Base-by-base conservation (phyloP, 2,113 vertebrate genomes). In the Indri indri region DNA sequence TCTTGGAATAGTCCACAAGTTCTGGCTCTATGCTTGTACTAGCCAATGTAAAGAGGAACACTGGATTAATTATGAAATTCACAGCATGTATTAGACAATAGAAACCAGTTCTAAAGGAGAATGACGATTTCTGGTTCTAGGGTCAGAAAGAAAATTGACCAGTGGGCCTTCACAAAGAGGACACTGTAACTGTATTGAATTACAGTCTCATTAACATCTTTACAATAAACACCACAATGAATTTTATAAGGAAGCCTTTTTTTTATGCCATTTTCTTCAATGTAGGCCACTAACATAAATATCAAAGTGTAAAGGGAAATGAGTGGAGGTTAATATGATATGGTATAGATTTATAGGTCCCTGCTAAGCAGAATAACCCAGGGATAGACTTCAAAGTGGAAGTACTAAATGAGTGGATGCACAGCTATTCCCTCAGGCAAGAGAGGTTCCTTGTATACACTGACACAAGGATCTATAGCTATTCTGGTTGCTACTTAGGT, bases 231-330 rank as follows among this genome's bases (percentile, higher is more conserved):
- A 34, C 5, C 32, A 57, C 27, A 52, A 23, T 65, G 20, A 74
- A 76, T 91, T 96, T 94, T 89, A 73, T 47, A 87, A 45, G 18
- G 22, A 92, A 25, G 6, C 4, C 74, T 91, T 63, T 32, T 71
- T 45, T 73, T 91, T 73, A 91, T 57, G 12, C 4, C 42, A 23
- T 54, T 88, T 92, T 91, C 47, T 42, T 94, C 9, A 68, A 2
- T n/a, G 25, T 92, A 83, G n/a, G 34, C 6, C 34, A 86, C 66
- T 91, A 23, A 11, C 40, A 85, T 63, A 57, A 94, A 70, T 84
- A 68, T 84, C 52, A 88, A 95, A 92, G 9, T 84, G 8, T 85
- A 81, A 97, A 86, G 13, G 18, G 61, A 74, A 92, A 74, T 45
- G 68, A 70, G 8, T 88, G 37, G 23, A 11, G 23, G 3, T 73